Evolutionary conservation across 2,113 vertebrate genomes (phyloP).

Genomic region (Actenoides hombroni): DNA sequence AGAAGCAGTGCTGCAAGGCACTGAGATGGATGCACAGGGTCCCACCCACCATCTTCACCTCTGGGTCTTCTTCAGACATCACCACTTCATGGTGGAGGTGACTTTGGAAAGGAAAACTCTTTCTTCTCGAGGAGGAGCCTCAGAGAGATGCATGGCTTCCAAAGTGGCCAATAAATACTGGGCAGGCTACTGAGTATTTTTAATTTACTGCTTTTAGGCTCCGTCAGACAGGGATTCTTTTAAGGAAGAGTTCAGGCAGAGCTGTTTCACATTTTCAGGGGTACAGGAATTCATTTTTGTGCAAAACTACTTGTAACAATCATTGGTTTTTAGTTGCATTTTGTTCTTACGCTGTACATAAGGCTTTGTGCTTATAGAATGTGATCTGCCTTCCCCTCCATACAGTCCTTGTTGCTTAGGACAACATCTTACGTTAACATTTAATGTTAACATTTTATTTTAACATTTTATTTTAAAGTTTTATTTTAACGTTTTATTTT

Average conservation of each 20-base stretch:
- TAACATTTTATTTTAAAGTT: not conserved
- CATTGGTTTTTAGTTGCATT: not conserved
- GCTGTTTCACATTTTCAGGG: not conserved
- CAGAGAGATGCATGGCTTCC: not conserved
- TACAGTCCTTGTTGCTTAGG: not conserved
- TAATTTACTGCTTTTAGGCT: not conserved
- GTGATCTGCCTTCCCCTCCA: not conserved
- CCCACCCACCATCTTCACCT: not conserved
- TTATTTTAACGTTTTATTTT: not conserved
- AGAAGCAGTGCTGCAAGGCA: not conserved
- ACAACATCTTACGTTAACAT: not conserved
- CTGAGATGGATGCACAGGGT: not conserved
- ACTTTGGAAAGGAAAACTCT: conserved; percentile 5
- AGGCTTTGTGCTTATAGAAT: not conserved
- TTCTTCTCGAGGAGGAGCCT: not conserved
- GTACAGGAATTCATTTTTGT: not conserved
- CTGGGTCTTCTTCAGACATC: not conserved
- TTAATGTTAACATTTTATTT: too few relatives aligned
- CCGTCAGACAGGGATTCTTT: not conserved
- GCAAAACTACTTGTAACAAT: not conserved
- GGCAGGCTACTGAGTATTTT: not conserved
- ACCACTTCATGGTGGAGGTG: conserved; percentile 12
- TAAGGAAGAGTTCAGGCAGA: not conserved
- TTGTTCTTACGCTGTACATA: not conserved
- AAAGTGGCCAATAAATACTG: not conserved